Percentiles rank a stretch among this genome's conserved stretches.
Evolutionary conservation across 2,888 invertebrate species (phyloP).

Genomic region (Osmoderma eremita): DNA sequence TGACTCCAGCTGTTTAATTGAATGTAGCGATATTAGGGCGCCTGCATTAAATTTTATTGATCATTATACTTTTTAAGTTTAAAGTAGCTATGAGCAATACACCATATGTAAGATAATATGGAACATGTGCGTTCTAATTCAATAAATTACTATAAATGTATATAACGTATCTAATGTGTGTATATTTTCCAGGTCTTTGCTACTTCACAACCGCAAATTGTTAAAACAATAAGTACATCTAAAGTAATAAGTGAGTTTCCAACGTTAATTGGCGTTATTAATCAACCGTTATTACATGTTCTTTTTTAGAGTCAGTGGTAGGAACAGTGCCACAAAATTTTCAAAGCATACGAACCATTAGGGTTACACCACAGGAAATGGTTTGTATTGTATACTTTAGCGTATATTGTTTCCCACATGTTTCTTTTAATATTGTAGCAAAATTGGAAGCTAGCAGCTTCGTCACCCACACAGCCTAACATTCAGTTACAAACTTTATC

Average conservation of each 20-base stretch:
- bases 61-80: too few species aligned
- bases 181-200: constrained; percentile 52
- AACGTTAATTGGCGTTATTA: constrained; percentile 6
- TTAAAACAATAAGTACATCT: constrained; percentile 47
- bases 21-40: too few species aligned
- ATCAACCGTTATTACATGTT: constrained; percentile 35
- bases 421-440: constrained; percentile 51
- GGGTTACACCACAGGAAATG: constrained; percentile 67
- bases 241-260: constrained; percentile 59
- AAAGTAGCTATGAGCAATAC: too few species aligned
- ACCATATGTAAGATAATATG: too few species aligned
- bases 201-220: constrained; percentile 52
- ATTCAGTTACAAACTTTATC: constrained; percentile 53
- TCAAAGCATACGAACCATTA: constrained; percentile 64
- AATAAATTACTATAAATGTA: not conserved
- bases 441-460: constrained; percentile 56
- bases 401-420: not conserved
- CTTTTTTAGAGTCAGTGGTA: constrained; percentile 37
- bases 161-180: not conserved
- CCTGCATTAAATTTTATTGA: too few species aligned
- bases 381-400: constrained; percentile 54
- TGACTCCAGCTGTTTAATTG: too few species aligned
- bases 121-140: too few species aligned
- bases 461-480: constrained; percentile 52
- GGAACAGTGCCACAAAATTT: constrained; percentile 34